These are phyloP conservation scores for Lobophora halterata DNA, from an alignment of 2,888 invertebrate species.

Conservation along the genomic window DNA sequence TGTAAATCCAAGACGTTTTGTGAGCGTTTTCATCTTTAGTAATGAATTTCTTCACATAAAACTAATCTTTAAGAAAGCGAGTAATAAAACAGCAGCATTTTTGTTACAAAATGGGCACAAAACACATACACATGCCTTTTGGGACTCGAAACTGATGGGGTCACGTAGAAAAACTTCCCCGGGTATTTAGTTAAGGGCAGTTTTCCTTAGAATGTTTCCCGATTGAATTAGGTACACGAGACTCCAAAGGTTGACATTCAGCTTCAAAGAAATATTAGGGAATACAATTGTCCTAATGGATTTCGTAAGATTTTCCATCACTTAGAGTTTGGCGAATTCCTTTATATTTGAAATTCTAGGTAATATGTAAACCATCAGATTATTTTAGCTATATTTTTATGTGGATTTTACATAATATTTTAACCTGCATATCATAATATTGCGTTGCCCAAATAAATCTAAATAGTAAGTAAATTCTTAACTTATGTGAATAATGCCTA, in stretches of 20 bases:
- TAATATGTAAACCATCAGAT: too few species aligned
- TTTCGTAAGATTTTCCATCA: conserved; percentile 16
- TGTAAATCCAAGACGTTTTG: conserved; percentile 42
- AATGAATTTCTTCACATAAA: conserved; percentile 48
- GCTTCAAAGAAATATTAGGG: conserved; percentile 26
- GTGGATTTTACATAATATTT: too few species aligned
- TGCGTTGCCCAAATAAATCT: too few species aligned
- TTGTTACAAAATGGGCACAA: conserved; percentile 52
- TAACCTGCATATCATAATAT: too few species aligned
- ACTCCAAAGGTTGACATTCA: conserved; percentile 9
- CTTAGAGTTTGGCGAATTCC: background rate
- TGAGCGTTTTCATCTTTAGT: conserved; percentile 41
- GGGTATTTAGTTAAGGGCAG: conserved; percentile 66
- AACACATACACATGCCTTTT: conserved; percentile 41
- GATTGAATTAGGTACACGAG: conserved; percentile 48
- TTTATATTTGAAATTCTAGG: conserved; percentile 5
- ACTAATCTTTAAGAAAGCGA: conserved; percentile 52
- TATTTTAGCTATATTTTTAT: too few species aligned
- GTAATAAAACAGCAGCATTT: conserved; percentile 59
- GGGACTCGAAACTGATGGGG: conserved; percentile 60
- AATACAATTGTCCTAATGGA: conserved; percentile 30
- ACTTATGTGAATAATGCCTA: too few species aligned
- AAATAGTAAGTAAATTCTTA: too few species aligned
- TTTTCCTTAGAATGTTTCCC: conserved; percentile 49
- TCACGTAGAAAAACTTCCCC: conserved; percentile 71